These are phyloP conservation scores for Forficula auricularia DNA, from an alignment of 1,140 invertebrate species.

Conservation along the genomic window DNA sequence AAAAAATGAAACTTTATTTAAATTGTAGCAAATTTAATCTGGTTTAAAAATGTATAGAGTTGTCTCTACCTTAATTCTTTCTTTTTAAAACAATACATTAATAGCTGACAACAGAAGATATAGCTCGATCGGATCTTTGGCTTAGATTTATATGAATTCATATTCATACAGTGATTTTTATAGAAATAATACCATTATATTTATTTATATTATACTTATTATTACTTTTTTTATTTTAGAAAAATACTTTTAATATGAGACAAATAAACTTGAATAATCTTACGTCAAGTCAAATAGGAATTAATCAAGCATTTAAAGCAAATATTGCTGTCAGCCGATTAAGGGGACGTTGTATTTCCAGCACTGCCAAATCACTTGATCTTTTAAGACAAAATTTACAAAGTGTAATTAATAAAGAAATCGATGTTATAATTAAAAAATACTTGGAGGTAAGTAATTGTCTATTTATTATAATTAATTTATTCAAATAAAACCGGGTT, in stretches of 20 bases:
- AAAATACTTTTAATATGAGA: constrained; percentile 37
- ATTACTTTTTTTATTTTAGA: constrained; percentile 26
- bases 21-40: too few relatives aligned
- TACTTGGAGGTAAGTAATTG: constrained; percentile 44
- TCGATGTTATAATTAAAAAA: constrained; percentile 52
- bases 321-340: constrained; percentile 29
- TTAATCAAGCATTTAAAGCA: constrained; percentile 4
- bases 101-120: too few relatives aligned
- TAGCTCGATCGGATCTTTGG: too few relatives aligned
- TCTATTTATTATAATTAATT: not conserved
- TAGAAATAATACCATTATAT: too few relatives aligned
- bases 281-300: constrained; percentile 24
- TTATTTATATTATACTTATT: too few relatives aligned
- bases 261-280: constrained; percentile 42
- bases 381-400: constrained; percentile 55
- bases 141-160: too few relatives aligned
- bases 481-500: not conserved
- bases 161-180: too few relatives aligned
- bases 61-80: too few relatives aligned
- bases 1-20: too few relatives aligned
- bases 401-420: constrained; percentile 55
- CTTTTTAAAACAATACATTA: too few relatives aligned
- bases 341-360: constrained; percentile 27
- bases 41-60: too few relatives aligned
- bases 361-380: constrained; percentile 52